Evolutionary conservation across 2,888 invertebrate genomes (phyloP), one percentile per base, ranked within the genome.

Genomic region (Callimorpha dominula): DNA sequence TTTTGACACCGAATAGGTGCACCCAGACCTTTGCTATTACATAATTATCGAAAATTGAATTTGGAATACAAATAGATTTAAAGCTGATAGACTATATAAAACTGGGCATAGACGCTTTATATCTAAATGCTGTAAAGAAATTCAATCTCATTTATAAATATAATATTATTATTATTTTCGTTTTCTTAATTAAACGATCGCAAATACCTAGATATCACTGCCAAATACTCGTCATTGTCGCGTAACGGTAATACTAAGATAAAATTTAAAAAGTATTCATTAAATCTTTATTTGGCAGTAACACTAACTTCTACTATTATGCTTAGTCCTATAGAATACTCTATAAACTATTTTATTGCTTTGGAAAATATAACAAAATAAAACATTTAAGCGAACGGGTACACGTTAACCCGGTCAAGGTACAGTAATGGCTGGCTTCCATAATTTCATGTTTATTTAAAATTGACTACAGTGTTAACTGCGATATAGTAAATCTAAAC

Each of bases 291-390:
- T 91, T 91, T 93, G 93, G 93, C 94, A 94, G 94, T 92, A 89
- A 90, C 83, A 86, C 90, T 91, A 91, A 90, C 84, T 85, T 88
- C 88, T 93, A 93, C 85, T 91, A 93, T 91, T 91, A 93, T 90
- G 90, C 92, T 92, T 92, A 93, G 79, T 85, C 87, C 92, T 95
- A 94, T 83, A 88, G 80, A 90, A 90, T 91, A 91, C 78, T 88
- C 88, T 92, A 93, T 91, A 89, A 85, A 79, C 85, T 85, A 88
- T 86, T 83, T 85, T 92, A 93, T 92, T 93, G 94, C 95, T 95
- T 95, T 95, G 95, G 95, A 92, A 93, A 92, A 88, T 90, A 91
- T 91, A 92, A 91, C 90, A 93, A 92, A 93, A 92, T 91, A 92
- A 90, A 89, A 90, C 83, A 89, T 89, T 87, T 87, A 83, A 85